Evolutionary conservation across 37 sponge, comb jelly and placozoan genomes (phyloP), one percentile per base, ranked within the genome.

Genomic region (Theonella swinhoei): DNA sequence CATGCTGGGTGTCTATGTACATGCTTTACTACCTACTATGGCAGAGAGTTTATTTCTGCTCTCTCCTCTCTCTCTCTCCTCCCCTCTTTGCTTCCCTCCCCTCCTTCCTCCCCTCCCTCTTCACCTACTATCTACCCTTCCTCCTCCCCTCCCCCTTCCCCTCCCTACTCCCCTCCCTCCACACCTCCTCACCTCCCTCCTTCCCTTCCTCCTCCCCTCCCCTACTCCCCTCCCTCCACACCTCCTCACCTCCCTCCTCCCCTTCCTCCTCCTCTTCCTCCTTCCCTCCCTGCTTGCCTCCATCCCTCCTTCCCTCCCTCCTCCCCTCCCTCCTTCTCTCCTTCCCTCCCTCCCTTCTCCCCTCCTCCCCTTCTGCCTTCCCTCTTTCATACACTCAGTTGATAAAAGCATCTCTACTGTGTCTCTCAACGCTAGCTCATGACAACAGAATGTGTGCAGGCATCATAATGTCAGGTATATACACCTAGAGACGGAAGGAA

Each of bases 381-480:
- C n/a, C n/a, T n/a, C n/a, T n/a, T n/a, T n/a, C n/a, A n/a, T n/a
- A n/a, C n/a, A n/a, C n/a, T n/a, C 58, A 85, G 85, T 3, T 77
- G 1, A 40, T 85, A 7, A 59, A 62, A 20, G 39, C 71, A 26
- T 69, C 71, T 85, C 85, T 85, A 20, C 70, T 36, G 70, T 85
- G 85, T 34, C 62, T 85, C 11, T 35, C 71, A 32, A 43, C 85
- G 3, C 29, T 85, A 22, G 70, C 76, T 30, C 34, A 37, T 35
- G 62, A 60, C 19, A 85, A 85, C 78, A 77, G 23, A 4, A 2
- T 22, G 4, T 14, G 70, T 34, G 78, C 78, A 17, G 4, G 63
- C 4, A 22, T 78, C 29, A 54, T 85, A 33, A 37, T 76, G 11
- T n/a, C 30, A 59, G 32, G 77, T 58, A 7, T 11, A 35, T 59